Evolutionary conservation across 1,140 invertebrate genomes (phyloP).

Genomic region (Cyclina sinensis): DNA sequence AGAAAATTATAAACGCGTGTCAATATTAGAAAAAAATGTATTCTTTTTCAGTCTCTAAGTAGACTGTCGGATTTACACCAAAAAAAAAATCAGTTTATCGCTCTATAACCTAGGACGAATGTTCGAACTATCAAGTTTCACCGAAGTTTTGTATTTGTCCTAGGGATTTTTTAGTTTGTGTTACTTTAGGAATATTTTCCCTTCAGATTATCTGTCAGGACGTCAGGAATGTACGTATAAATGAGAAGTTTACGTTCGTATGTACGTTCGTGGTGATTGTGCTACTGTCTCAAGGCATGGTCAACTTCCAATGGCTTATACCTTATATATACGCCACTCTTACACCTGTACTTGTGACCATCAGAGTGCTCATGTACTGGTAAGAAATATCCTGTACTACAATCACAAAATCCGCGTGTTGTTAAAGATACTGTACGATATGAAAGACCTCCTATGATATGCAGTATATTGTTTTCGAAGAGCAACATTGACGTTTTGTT

Average conservation of each 20-base stretch:
- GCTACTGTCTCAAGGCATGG: constrained; percentile 72
- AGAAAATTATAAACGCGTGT: too few species aligned
- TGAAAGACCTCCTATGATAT: not conserved
- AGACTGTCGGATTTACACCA: too few species aligned
- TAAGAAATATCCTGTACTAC: constrained; percentile 63
- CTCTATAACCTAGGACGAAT: too few species aligned
- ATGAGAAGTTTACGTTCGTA: constrained; percentile 78
- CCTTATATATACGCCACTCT: constrained; percentile 79
- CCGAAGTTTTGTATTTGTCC: too few species aligned
- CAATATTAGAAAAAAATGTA: too few species aligned
- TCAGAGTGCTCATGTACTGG: constrained; percentile 80
- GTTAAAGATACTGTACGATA: not conserved
- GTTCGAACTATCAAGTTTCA: too few species aligned
- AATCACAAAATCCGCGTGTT: not conserved
- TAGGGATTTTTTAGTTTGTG: too few species aligned
- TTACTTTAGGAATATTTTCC: too few species aligned
- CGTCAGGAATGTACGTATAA: constrained; percentile 33
- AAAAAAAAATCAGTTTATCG: too few species aligned
- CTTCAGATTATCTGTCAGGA: not conserved
- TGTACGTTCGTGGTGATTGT: constrained; percentile 73
- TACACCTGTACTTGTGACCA: constrained; percentile 74
- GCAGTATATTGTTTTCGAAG: not conserved
- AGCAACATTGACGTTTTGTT: too few species aligned
- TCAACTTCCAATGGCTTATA: constrained; percentile 77
- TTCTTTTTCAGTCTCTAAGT: too few species aligned